Conservation (phyloP, 2,888 invertebrate species). For the Leucania comma region DNA sequence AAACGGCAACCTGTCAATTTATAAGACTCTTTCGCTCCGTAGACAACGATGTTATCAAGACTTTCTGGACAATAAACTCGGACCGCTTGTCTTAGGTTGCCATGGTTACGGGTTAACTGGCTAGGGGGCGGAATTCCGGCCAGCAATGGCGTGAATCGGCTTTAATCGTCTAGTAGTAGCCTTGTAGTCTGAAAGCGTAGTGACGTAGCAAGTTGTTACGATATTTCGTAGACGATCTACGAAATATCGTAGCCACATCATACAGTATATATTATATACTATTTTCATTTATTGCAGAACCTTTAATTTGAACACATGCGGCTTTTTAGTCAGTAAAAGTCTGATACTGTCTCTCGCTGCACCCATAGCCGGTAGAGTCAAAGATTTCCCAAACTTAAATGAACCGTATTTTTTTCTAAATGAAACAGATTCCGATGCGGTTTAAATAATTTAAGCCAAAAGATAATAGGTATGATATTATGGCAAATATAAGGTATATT, state of each 20-base stretch:
- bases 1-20: slow-evolving; percentile 34
- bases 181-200: slow-evolving; percentile 61
- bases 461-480: too few species aligned
- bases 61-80: slow-evolving; percentile 52
- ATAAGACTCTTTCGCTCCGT: slow-evolving; percentile 34
- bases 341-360: too few species aligned
- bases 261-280: too few species aligned
- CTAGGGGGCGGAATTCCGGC: slow-evolving; percentile 37
- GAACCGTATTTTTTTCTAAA: too few species aligned
- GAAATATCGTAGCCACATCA: slow-evolving; percentile 5
- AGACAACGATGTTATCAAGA: slow-evolving; percentile 32
- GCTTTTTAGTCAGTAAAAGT: too few species aligned
- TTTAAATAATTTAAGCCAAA: too few species aligned
- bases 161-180: slow-evolving; percentile 50
- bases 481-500: too few species aligned
- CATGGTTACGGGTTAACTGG: slow-evolving; percentile 46
- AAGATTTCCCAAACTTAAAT: too few species aligned
- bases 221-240: slow-evolving; percentile 57
- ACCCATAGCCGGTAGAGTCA: too few species aligned
- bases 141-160: slow-evolving; percentile 47
- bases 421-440: too few species aligned
- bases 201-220: slow-evolving; percentile 60
- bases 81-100: slow-evolving; percentile 44
- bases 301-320: background rate
- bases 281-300: background rate